Evolutionary conservation across 2,888 invertebrate genomes (phyloP).

Genomic region (Cheilosia pagana): DNA sequence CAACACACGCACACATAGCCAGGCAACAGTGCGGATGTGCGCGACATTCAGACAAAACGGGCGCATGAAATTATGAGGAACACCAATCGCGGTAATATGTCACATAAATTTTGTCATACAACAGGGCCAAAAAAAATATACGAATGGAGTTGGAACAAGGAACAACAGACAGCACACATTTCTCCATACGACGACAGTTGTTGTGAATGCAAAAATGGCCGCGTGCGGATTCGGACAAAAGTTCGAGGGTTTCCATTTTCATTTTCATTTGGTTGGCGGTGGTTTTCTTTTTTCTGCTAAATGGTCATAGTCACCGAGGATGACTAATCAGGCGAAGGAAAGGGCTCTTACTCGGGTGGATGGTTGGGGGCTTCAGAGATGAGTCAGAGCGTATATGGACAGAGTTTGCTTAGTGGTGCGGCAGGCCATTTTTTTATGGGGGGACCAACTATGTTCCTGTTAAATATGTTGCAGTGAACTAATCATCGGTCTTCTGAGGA

Average conservation of each 20-base stretch:
- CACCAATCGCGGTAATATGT: constrained; percentile 74
- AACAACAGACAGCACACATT: constrained; percentile 14
- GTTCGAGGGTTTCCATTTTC: constrained; percentile 35
- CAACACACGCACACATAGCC: constrained; percentile 5
- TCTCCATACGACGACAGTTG: constrained; percentile 13
- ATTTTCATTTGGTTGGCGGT: background rate
- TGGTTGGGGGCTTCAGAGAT: background rate
- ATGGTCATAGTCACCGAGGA: constrained; percentile 39
- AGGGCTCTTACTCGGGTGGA: no score
- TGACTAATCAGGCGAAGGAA: constrained; percentile 59
- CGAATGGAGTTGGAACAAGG: background rate
- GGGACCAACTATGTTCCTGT: no score
- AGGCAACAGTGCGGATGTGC: background rate
- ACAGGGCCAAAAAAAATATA: background rate
- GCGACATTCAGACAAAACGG: constrained; percentile 47
- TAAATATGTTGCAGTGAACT: no score
- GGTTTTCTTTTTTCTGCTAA: background rate
- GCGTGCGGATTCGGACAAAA: background rate
- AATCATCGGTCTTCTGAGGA: no score
- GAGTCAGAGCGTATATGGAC: constrained; percentile 14
- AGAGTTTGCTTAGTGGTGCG: no score
- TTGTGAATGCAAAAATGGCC: constrained; percentile 43
- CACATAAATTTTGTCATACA: constrained; percentile 69
- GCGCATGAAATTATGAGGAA: constrained; percentile 69
- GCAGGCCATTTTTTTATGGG: no score